Base-by-base conservation (phyloP, 1,140 invertebrate species). In the Eumaeus atala region DNA sequence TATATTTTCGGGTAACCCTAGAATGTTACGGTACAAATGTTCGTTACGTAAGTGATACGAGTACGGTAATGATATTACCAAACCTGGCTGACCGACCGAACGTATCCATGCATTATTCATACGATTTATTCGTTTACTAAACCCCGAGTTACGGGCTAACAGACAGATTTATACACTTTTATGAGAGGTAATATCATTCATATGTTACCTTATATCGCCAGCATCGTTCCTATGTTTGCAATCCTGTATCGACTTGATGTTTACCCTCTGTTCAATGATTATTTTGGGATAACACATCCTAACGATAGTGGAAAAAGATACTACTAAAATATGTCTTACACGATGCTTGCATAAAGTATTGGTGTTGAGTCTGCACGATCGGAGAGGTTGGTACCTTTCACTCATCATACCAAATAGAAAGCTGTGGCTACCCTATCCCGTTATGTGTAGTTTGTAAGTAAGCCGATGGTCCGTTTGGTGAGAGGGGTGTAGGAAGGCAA, bases 31-130 rank as follows among this genome's bases (percentile, higher is more conserved):
- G 6, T 28, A 28, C 21, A 28, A 28, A 28, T 6, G 21, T 48
- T 51, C 48, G 61, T 62, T 70, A 66, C 50, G 54, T 61, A 68
- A 68, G 59, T 64, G 60, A 63, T 64, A 61, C 53, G 55, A 66
- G 58, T 59, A 62, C 70, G 61, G 64, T 72, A 70, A 75, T 63
- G 65, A 62, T 64, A 72, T 76, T 72, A 70, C 60, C 58, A 58
- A 58, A 60, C 61, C 63, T 67, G 63, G 64, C 56, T 54, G 62
- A 58, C 58, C 59, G 62, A 50, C 51, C 56, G 60, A 57, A 65
- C 47, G 49, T 59, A 55, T 34, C 57, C 57, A 69, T 77, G 68
- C 71, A 79, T 79, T 71, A 79, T 79, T 79, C 74, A 79, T 72
- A 66, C 67, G 60, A 63, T 70, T 74, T 67, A 72, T 71, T 67